Base-by-base conservation (phyloP, 2,888 invertebrate genomes). In the Candidula unifasciata region DNA sequence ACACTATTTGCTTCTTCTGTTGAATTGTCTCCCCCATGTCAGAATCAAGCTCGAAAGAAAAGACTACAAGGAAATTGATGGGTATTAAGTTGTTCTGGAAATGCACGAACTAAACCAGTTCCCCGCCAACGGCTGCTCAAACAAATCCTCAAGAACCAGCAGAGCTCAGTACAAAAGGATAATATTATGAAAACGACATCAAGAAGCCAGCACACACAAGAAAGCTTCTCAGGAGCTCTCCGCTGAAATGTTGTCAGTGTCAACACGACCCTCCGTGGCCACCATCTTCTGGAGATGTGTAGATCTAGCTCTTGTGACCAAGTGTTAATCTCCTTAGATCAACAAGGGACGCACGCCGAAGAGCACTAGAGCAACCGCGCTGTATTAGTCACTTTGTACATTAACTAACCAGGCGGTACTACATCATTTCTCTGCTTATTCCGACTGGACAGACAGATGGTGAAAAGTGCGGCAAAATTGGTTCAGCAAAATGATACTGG, bases 171-270 rank as follows among this genome's bases (percentile, higher is more conserved):
- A 37, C 64, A 35, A 79, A 35, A 60, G 60, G 77, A 77, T 24
- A 6, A 79, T 79, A 37, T 79, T 79, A 44, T 79, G 60, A 79
- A n/a, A 66, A 24, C 66, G 78, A 24, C 78, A 66, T 66, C 66
- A 44, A 79, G 66, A 64, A 79, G 60, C 44, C 16, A 27, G 57
- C n/a, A 73, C 35, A 77, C 60, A 77, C 60, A 60, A 37, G 66
- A 33, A 13, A 64, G 16, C 21, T n/a, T 10, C 27, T 37, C 60
- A 44, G 21, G 78, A 60, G 21, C 66, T 37, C 66, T 64, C 66
- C 30, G 44, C 35, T 37, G 35, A 44, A n/a, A 33, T 60, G 44
- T 79, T 66, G 78, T 79, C 35, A 64, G n/a, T 64, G 78, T 79
- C 78, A 79, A 79, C 27, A 79, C 30, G 30, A 57, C 33, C 57